Evolutionary conservation across 1,140 invertebrate species (phyloP).

Genomic region (Meloidogyne floridensis): DNA sequence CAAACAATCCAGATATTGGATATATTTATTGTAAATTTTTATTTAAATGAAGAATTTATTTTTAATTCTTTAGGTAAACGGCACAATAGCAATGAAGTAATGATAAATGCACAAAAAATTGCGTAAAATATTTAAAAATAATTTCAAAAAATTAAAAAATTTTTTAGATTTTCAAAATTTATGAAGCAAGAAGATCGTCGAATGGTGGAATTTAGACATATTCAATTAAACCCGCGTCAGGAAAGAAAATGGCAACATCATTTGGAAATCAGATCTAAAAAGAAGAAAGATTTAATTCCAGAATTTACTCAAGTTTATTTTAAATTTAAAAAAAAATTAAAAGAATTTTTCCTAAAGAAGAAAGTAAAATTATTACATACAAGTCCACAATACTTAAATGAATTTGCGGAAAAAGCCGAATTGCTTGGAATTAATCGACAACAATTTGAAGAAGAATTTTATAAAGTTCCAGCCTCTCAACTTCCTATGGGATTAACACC

Average conservation of each 20-base stretch:
- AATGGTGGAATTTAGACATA: constrained; percentile 34
- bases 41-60: too few species aligned
- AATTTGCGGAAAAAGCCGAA: constrained; percentile 55
- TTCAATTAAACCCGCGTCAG: constrained; percentile 43
- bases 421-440: constrained; percentile 37
- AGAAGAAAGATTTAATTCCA: background rate
- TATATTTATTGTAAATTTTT: too few species aligned
- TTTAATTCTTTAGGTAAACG: constrained; percentile 39
- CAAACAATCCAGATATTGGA: too few species aligned
- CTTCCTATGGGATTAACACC: constrained; percentile 36
- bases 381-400: constrained; percentile 45
- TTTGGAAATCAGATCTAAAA: background rate
- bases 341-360: constrained; percentile 25
- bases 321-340: constrained; percentile 7
- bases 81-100: constrained; percentile 43
- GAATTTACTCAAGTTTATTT: constrained; percentile 13
- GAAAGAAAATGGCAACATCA: constrained; percentile 35
- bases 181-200: constrained; percentile 45
- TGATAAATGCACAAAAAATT: constrained; percentile 28
- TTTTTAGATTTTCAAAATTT: constrained; percentile 50
- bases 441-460: constrained; percentile 43
- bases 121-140: constrained; percentile 34
- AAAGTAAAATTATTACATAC: constrained; percentile 47
- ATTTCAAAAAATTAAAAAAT: background rate
- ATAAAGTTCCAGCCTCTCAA: constrained; percentile 32